These are phyloP conservation scores for Tridacna crocea DNA, from an alignment of 2,888 invertebrate species.

Conservation along the genomic window DNA sequence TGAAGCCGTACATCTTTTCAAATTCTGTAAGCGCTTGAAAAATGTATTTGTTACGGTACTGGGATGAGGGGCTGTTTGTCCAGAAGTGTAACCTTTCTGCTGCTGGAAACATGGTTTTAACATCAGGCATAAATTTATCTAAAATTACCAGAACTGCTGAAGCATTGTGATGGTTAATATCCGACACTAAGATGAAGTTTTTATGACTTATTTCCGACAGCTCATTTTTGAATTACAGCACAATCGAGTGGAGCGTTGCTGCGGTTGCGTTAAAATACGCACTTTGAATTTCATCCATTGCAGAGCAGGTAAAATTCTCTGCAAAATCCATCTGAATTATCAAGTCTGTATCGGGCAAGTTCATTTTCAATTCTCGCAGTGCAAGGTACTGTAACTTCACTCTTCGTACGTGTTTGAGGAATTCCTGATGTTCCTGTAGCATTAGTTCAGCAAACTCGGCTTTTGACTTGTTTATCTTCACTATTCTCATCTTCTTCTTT, in stretches of 20 bases:
- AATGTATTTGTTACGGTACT: slow-evolving; percentile 10
- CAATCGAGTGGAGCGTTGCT: slow-evolving; percentile 29
- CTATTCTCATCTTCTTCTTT: slow-evolving; percentile 29
- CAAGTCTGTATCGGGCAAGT: slow-evolving; percentile 16
- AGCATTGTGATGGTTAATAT: neutral
- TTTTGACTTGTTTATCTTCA: slow-evolving; percentile 11
- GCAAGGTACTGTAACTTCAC: slow-evolving; percentile 23
- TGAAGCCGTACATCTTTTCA: no score
- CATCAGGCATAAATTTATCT: neutral
- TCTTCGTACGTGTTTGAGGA: slow-evolving; percentile 15
- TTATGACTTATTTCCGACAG: neutral
- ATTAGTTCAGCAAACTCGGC: slow-evolving; percentile 16
- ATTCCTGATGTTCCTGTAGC: neutral
- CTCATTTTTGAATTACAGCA: neutral
- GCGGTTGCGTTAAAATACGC: slow-evolving; percentile 26
- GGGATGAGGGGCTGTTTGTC: neutral
- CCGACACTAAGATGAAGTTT: neutral
- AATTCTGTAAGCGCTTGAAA: no score
- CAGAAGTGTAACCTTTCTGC: neutral
- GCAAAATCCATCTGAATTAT: slow-evolving; percentile 33
- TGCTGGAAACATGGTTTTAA: neutral
- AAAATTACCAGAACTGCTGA: neutral
- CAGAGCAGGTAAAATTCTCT: slow-evolving; percentile 21
- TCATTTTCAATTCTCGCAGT: slow-evolving; percentile 17
- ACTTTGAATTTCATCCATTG: slow-evolving; percentile 26